Conservation (phyloP, 2,113 vertebrate species). For the Camelus dromedarius region DNA sequence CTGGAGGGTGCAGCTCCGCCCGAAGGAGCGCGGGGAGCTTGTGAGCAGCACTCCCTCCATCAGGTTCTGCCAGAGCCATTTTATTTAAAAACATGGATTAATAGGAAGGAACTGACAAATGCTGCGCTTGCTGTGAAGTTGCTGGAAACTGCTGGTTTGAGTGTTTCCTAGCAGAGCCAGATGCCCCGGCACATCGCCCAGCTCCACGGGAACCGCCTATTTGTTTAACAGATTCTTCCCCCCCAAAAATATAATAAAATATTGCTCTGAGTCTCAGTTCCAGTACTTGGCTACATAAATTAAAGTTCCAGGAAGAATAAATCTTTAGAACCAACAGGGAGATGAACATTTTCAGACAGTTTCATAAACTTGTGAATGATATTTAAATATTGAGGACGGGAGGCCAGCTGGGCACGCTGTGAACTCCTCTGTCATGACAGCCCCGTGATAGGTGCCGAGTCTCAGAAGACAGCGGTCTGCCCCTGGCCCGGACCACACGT, state of each 20-base stretch:
- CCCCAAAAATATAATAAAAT: neutral
- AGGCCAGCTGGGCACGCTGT: constrained; percentile 45
- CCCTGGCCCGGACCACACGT: neutral
- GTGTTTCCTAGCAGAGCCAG: rapidly evolving
- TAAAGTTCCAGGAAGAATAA: constrained; percentile 56
- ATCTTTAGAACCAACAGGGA: constrained; percentile 62
- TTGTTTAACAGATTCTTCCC: rapidly evolving
- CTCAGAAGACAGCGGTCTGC: neutral
- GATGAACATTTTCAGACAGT: constrained; percentile 57
- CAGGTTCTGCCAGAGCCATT: neutral
- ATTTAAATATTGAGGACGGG: constrained; percentile 64
- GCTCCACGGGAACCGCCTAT: rapidly evolving
- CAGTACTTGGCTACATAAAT: constrained; percentile 33
- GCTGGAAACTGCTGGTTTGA: neutral
- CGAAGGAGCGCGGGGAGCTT: too few species aligned
- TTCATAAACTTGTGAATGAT: constrained; percentile 50
- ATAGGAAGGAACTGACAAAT: neutral
- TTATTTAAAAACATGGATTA: neutral
- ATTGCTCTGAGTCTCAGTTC: neutral
- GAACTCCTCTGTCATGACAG: neutral
- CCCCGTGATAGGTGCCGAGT: neutral
- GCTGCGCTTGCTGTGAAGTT: rapidly evolving
- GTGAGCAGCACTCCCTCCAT: rapidly evolving
- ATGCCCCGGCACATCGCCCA: rapidly evolving
- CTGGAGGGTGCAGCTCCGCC: neutral